Conservation (phyloP, 2,113 vertebrate species). For the Zootoca vivipara region DNA sequence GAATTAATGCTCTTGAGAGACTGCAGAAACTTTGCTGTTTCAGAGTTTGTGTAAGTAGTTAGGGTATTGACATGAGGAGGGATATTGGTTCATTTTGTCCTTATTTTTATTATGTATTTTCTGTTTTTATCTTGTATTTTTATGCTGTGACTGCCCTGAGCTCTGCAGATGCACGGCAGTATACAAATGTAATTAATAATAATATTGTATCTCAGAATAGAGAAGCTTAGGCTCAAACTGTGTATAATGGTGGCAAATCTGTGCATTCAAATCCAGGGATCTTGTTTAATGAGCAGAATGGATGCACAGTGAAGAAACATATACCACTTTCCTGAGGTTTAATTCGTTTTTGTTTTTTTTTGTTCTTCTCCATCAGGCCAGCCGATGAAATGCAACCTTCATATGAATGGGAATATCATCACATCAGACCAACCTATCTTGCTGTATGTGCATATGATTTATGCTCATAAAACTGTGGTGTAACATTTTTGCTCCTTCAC, state of each 20-base stretch:
- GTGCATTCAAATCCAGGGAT: too few species aligned
- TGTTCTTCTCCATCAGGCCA: constrained; percentile 80
- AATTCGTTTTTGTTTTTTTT: neutral
- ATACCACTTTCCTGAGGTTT: neutral
- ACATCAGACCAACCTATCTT: constrained; percentile 97
- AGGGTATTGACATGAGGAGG: neutral
- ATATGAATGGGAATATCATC: constrained; percentile 96
- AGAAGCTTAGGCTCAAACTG: neutral
- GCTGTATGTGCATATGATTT: constrained; percentile 82
- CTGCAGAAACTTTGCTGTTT: neutral
- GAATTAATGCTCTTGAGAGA: neutral
- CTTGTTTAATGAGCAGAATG: neutral
- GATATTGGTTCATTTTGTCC: too few species aligned
- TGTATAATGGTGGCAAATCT: too few species aligned
- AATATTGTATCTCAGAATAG: neutral
- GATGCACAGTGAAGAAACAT: neutral
- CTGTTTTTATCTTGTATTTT: too few species aligned
- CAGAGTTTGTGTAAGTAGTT: accelerated
- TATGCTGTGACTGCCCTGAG: too few species aligned
- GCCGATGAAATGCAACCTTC: constrained; percentile 98
- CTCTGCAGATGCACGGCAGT: too few species aligned
- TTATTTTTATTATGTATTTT: too few species aligned
- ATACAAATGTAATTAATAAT: too few species aligned
- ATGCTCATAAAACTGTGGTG: neutral
- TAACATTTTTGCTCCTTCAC: neutral